Conservation (phyloP, 2,888 invertebrate species). For the Bhutanitis thaidina region DNA sequence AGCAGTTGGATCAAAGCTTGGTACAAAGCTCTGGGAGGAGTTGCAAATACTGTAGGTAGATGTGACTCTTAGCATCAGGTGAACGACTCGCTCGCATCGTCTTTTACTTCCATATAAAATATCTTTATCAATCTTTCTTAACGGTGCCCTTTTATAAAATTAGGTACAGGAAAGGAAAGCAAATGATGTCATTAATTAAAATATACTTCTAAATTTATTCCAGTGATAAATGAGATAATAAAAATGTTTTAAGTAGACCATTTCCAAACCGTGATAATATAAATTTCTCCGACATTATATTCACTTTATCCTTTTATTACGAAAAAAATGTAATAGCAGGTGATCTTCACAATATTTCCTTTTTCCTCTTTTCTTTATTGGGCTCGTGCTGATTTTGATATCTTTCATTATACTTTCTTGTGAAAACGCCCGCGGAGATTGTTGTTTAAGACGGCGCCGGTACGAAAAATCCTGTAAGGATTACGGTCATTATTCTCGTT, state of each 20-base stretch:
- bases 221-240: background rate
- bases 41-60: too few relatives aligned
- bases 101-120: too few relatives aligned
- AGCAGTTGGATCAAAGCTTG: too few relatives aligned
- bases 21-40: too few relatives aligned
- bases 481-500: constrained; percentile 34
- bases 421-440: constrained; percentile 16
- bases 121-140: too few relatives aligned
- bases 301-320: background rate
- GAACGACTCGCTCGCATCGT: too few relatives aligned
- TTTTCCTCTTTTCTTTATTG: constrained; percentile 18
- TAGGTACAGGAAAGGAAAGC: too few relatives aligned
- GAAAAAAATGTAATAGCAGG: constrained; percentile 14
- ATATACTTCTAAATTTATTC: background rate
- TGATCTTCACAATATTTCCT: constrained; percentile 15
- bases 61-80: too few relatives aligned
- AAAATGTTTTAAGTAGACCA: too few relatives aligned
- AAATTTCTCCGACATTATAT: background rate
- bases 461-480: constrained; percentile 39
- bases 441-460: constrained; percentile 24
- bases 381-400: constrained; percentile 22
- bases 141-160: too few relatives aligned
- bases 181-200: too few relatives aligned
- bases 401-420: constrained; percentile 17
- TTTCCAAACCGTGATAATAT: background rate